Percentiles rank a stretch among this genome's conserved stretches.
phyloP scores from a whole-genome alignment of 2,797 vertebrate species.

The Hyperoplus lanceolatus region DNA sequence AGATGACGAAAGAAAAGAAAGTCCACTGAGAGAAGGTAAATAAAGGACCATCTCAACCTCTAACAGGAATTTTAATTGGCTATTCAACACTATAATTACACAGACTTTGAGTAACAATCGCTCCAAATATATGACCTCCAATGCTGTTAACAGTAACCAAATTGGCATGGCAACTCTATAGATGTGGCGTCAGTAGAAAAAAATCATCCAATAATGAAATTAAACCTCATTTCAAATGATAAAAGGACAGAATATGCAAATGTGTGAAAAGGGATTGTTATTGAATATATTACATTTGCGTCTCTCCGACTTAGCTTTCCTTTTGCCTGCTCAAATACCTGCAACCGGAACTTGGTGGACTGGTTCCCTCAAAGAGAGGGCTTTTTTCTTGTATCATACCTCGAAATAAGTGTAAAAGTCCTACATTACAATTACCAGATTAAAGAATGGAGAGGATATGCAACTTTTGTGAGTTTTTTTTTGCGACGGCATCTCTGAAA shows the following conservation, averaged over 20 bases:
- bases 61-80: constrained; percentile 82
- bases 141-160: constrained; percentile 70
- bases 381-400: neutral
- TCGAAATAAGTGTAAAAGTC: neutral
- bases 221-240: constrained; percentile 55
- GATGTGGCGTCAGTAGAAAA: constrained; percentile 52
- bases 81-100: constrained; percentile 83
- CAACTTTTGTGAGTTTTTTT: neutral
- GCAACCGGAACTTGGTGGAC: neutral
- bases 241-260: constrained; percentile 37
- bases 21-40: constrained; percentile 76
- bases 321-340: constrained; percentile 3
- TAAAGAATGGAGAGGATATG: neutral
- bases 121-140: constrained; percentile 82
- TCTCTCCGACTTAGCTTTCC: constrained; percentile 29
- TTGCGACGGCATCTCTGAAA: constrained; percentile 19
- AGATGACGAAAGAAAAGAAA: constrained; percentile 63
- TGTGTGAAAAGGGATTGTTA: neutral
- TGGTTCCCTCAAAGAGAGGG: neutral
- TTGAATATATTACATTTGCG: constrained; percentile 4
- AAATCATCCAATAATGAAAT: constrained; percentile 69
- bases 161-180: constrained; percentile 68
- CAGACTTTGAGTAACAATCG: constrained; percentile 79
- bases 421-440: neutral
- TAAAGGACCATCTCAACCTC: constrained; percentile 80